Evolutionary conservation across 2,888 invertebrate genomes (phyloP).

Genomic region (Drosophila paracracens): DNA sequence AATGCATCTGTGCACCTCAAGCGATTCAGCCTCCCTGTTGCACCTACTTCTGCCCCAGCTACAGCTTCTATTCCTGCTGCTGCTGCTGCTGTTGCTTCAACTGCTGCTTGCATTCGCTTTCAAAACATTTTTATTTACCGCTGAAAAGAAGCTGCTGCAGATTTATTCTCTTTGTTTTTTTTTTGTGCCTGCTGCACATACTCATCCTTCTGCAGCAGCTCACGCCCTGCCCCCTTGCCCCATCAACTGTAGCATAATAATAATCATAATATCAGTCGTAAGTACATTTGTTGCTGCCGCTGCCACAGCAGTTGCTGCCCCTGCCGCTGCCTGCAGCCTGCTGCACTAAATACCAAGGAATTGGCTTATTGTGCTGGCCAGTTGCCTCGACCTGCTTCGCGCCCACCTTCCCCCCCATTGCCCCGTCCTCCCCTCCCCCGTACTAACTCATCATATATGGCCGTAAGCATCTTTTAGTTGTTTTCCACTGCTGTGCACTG

Average conservation of each 20-base stretch:
- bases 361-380: slow-evolving; percentile 65
- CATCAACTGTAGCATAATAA: slow-evolving; percentile 46
- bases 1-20: slow-evolving; percentile 85
- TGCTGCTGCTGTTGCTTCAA: slow-evolving; percentile 2
- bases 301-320: slow-evolving; percentile 34
- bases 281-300: slow-evolving; percentile 72
- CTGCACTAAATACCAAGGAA: slow-evolving; percentile 77
- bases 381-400: slow-evolving; percentile 27
- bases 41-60: slow-evolving; percentile 1
- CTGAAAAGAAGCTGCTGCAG: slow-evolving; percentile 78
- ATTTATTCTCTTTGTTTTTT: slow-evolving; percentile 76
- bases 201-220: slow-evolving; percentile 14
- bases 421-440: neutral
- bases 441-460: slow-evolving; percentile 30
- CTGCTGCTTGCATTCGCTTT: slow-evolving; percentile 59
- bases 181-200: slow-evolving; percentile 11
- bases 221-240: neutral
- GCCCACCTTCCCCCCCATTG: slow-evolving; percentile 6
- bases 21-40: slow-evolving; percentile 64
- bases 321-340: slow-evolving; percentile 48
- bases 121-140: slow-evolving; percentile 79
- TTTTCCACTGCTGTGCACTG: slow-evolving; percentile 55
- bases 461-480: slow-evolving; percentile 49
- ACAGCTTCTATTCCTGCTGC: slow-evolving; percentile 6
- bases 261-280: slow-evolving; percentile 79